phyloP scores from a whole-genome alignment of 1,140 invertebrate genomes.

The Pristionchus pacificus region DNA sequence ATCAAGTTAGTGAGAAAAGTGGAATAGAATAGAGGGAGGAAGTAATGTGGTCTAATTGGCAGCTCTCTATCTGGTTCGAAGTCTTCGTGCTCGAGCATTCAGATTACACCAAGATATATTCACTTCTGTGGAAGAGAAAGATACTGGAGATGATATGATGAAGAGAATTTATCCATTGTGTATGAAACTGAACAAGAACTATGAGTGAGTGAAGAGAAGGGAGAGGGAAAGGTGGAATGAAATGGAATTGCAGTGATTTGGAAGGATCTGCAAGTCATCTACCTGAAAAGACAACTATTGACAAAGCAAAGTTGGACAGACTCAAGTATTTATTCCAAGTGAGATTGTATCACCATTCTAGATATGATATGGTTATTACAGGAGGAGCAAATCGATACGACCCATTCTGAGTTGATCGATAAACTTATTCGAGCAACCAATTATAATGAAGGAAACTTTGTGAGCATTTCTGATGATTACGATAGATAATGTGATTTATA shows the following conservation, averaged over 20 bases:
- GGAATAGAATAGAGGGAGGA: too few species aligned
- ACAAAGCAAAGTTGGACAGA: neutral
- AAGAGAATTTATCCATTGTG: neutral
- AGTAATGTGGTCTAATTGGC: neutral
- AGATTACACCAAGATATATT: neutral
- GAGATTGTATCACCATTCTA: neutral
- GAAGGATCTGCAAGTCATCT: neutral
- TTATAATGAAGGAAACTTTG: neutral
- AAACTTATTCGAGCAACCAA: neutral
- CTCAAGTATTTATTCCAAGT: neutral
- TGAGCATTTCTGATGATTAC: neutral
- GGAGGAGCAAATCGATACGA: neutral
- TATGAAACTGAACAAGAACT: neutral
- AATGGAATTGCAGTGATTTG: neutral
- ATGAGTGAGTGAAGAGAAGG: neutral
- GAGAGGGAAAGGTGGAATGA: too few species aligned
- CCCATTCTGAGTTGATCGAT: neutral
- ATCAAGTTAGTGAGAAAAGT: too few species aligned
- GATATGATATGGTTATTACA: neutral
- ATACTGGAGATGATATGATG: neutral
- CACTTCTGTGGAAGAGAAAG: neutral
- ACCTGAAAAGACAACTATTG: neutral
- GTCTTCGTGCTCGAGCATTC: neutral
- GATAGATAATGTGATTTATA: too few species aligned
- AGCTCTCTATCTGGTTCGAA: neutral